Percentiles rank a stretch among this genome's conserved stretches.
phyloP scores from a whole-genome alignment of 1,140 invertebrate species.

The Lepidurus couesii region DNA sequence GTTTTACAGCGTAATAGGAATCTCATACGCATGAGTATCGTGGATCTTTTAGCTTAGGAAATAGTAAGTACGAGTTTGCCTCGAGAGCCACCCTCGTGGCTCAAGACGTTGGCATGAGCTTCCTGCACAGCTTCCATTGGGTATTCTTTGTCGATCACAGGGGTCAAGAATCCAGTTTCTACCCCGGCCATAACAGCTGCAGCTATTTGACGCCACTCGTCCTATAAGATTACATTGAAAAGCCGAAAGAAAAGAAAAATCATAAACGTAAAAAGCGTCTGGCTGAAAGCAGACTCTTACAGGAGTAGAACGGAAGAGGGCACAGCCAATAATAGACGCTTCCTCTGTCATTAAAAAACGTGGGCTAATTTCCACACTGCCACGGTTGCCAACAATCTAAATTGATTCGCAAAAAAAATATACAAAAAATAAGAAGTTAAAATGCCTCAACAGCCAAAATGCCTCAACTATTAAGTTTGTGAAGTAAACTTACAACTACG shows the following conservation, averaged over 20 bases:
- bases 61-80: conserved; percentile 44
- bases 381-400: conserved; percentile 52
- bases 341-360: conserved; percentile 51
- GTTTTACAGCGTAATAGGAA: background rate
- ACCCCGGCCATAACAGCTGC: conserved; percentile 44
- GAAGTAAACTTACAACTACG: conserved; percentile 47
- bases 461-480: background rate
- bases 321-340: conserved; percentile 47
- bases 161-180: conserved; percentile 48
- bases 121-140: conserved; percentile 44
- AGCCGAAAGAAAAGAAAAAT: conserved; percentile 20
- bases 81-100: conserved; percentile 39
- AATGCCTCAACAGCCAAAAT: background rate
- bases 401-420: conserved; percentile 23
- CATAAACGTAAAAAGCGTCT: background rate
- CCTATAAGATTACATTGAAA: conserved; percentile 41
- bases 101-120: conserved; percentile 44
- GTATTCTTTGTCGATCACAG: conserved; percentile 48
- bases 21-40: background rate
- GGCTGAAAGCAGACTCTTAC: conserved; percentile 40
- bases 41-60: conserved; percentile 24
- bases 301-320: conserved; percentile 42
- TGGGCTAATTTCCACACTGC: conserved; percentile 49
- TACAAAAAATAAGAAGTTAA: background rate
- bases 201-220: conserved; percentile 47